Evolutionary conservation across 2,113 vertebrate genomes (phyloP), one percentile per base, ranked within the genome.

Genomic region (Melanocharis versteri): DNA sequence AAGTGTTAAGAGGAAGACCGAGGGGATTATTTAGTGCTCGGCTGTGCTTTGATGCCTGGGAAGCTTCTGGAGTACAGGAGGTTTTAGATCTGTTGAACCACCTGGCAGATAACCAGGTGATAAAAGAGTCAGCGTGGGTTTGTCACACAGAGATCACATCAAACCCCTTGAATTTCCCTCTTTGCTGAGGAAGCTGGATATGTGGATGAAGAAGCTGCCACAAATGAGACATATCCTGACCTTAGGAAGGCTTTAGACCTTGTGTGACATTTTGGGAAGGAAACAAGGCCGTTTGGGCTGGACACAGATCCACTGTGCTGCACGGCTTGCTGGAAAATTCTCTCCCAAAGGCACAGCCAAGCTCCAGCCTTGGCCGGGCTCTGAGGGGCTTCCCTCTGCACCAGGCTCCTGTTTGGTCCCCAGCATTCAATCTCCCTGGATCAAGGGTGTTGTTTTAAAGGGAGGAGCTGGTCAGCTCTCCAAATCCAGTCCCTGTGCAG

Each of bases 11-110:
- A 68, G 76, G 62, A 81, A 61, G 64, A 39, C 48, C 19, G 3
- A 44, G 87, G 68, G 81, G 68, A 54, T 89, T 71, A 60, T 35
- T 48, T 79, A 77, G 58, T 7, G 2, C 65, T 83, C 3, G 0
- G 61, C 45, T 56, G 40, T n/a, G 48, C 94, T 94, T 83, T 87
- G 87, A 56, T 94, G 81, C 81, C 75, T 57, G 75, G 56, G 57
- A 78, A 85, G 79, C 58, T 81, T 21, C 82, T 61, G 64, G 81
- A 91, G 78, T 45, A 53, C 0, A 0, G 10, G 5, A 40, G 26
- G 15, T 11, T 91, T 80, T 31, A 45, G 62, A 89, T 58, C 72
- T 79, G 3, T 22, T 78, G 42, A 88, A 89, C 85, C 33, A 73
- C 35, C 56, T 51, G 83, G 37, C 65, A 77, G 89, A 73, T 73